phyloP scores from a whole-genome alignment of 37 sponge, comb jelly and placozoan species.

The Axinella damicornis region DNA sequence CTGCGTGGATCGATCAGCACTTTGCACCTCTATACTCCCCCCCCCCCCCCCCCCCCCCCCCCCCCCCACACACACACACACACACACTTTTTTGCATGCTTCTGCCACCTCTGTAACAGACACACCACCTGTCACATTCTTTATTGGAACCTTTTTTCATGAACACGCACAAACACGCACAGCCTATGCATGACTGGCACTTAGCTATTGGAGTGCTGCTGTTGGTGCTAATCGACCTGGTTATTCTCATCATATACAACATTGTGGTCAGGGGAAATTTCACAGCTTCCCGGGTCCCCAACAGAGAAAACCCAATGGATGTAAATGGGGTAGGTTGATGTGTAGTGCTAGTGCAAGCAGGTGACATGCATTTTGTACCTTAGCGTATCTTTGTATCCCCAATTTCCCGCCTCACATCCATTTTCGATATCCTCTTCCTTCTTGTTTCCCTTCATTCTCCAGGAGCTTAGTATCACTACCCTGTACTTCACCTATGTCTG shows the following conservation, averaged over 20 bases:
- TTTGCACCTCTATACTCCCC: too few species aligned
- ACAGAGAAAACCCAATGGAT: conserved; percentile 12
- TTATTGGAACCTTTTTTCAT: neutral
- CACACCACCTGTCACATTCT: too few species aligned
- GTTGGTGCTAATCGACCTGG: conserved; percentile 18
- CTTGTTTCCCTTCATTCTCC: neutral
- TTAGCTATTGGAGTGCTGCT: conserved; percentile 1
- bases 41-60: too few species aligned
- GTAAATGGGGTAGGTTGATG: neutral
- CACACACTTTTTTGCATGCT: too few species aligned
- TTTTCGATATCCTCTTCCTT: too few species aligned
- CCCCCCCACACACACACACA: too few species aligned
- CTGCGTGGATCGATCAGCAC: too few species aligned
- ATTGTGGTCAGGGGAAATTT: neutral
- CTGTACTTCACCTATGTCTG: conserved; percentile 4
- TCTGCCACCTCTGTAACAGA: too few species aligned
- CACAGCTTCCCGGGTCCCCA: neutral
- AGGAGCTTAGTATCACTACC: neutral
- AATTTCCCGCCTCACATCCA: too few species aligned
- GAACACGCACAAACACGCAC: too few species aligned
- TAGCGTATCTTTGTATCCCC: too few species aligned
- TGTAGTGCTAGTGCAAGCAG: neutral
- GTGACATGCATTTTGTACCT: too few species aligned
- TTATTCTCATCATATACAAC: neutral
- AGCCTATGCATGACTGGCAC: conserved; percentile 19